Evolutionary conservation across 1,140 invertebrate species (phyloP), one percentile per base, ranked within the genome.

Genomic region (Rhopalosiphum maidis): DNA sequence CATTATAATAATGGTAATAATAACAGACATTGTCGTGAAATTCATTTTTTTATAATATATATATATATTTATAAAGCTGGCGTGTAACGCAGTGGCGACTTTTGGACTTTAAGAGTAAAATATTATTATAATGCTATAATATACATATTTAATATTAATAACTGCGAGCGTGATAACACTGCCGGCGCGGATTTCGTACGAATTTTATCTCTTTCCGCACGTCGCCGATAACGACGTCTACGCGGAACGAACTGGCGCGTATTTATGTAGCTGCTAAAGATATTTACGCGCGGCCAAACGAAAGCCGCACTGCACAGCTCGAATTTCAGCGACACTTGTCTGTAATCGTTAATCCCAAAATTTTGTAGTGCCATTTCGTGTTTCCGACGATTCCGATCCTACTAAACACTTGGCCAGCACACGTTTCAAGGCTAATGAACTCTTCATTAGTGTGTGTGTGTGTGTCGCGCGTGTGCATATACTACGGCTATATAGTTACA

Each of bases 371-470:
- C 37, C 37, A 46, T 89, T 89, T 55, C 48, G 30, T 55, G 30
- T 89, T 89, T 41, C 88, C 37, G 30, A 43, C 41, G 88, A 25
- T 25, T 43, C 18, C 18, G 85, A 51, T 46, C 30, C 30, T 22
- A 85, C 82, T 43, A 87, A 9, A 51, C 46, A 35, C 18, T 35
- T 46, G 43, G 25, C 25, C 48, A 11, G 25, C 90, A 48, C 41
- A 77, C 90, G 68, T 91, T 77, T 91, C 90, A 82, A 91, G 90
- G 90, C 90, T 91, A 91, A 91, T 91, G 90, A 91, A 91, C 90
- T 91, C 55, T 91, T 82, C 68, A 91, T 91, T 91, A 82, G 54
- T 41, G 88, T 37, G 90, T 41, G 41, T 37, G 37, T 41, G 41
- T 46, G 90, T n/a, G 54, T 55, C 54, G 60, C 60, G 60, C 60